Base-by-base conservation (phyloP, 2,888 invertebrate genomes). In the Patella depressa region DNA sequence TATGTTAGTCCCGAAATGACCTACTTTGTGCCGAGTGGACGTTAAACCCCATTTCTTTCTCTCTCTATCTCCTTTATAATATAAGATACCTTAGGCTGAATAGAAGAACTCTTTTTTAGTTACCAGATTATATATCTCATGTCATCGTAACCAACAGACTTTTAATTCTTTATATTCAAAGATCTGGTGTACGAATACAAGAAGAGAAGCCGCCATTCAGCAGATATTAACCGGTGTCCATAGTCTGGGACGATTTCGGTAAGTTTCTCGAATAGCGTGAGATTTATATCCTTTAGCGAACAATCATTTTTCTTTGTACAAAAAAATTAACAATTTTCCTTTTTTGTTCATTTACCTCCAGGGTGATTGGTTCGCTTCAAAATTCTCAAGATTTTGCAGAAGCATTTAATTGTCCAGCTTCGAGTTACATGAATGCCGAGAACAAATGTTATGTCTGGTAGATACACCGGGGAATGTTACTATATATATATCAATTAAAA, bases 221-320 rank as follows among this genome's bases (percentile, higher is more conserved):
- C 78, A 81, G 15, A 82, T 88, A 7, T 74, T 83, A 34, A 86
- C 82, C 2, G 86, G 86, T 1, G 82, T 78, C 1, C 88, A 88
- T 78, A 88, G 88, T 79, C 87, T 86, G 1, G 83, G 84, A 4
- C 75, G 83, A 71, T 88, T 85, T 80, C 84, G 88, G 88, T 86
- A 76, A 69, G 78, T 76, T 53, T 34, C 3, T 45, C 7, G 17
- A 55, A 70, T 75, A 71, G 14, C 53, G 29, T 1, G 19, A 17
- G n/a, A 45, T 29, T 14, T 34, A 7, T 45, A 45, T 45, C 9
- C 45, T 45, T 45, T 1, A 45, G 45, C 45, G 45, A 45, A 9
- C 45, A 45, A 45, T 45, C 7, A 45, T 9, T 45, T 45, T 45
- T 45, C 45, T 45, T 1, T 45, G 7, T 45, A 45, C 9, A 45